Percentiles rank a stretch among this genome's conserved stretches.
Conservation (phyloP, 2,888 invertebrate species). For the Drosophila limbata region DNA sequence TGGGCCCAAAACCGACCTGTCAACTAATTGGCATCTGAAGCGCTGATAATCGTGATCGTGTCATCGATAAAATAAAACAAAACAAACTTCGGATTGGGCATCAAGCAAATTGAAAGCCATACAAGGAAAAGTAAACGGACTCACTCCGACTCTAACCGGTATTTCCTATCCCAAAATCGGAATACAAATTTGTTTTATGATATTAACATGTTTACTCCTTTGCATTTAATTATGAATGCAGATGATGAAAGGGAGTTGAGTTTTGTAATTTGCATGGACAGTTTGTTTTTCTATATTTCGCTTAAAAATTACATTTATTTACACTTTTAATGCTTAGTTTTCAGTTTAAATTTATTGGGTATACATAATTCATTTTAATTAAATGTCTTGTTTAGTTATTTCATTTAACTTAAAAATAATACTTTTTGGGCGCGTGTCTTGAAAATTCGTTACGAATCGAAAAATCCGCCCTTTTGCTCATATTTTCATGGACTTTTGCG, state of each 20-base stretch:
- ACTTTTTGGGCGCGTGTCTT: constrained; percentile 38
- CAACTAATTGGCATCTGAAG: constrained; percentile 56
- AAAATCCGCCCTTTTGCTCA: constrained; percentile 40
- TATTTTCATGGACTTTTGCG: constrained; percentile 57
- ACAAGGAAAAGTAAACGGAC: constrained; percentile 16
- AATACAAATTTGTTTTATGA: constrained; percentile 17
- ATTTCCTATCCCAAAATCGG: constrained; percentile 38
- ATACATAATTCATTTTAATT: no score
- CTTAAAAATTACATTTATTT: constrained; percentile 14
- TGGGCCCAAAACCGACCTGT: constrained; percentile 4
- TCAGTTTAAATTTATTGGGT: no score
- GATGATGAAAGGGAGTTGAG: constrained; percentile 65
- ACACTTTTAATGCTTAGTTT: no score
- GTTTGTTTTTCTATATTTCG: constrained; percentile 26
- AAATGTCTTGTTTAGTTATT: no score
- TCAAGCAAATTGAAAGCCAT: constrained; percentile 48
- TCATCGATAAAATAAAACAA: constrained; percentile 59
- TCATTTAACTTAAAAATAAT: no score
- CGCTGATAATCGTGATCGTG: constrained; percentile 60
- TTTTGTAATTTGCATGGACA: constrained; percentile 49
- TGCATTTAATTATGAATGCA: constrained; percentile 62
- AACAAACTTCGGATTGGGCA: constrained; percentile 30
- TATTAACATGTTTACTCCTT: constrained; percentile 3
- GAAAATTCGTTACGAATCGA: constrained; percentile 35
- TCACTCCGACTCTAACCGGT: constrained; percentile 29